These are phyloP conservation scores for Thalassophryne amazonica DNA, from an alignment of 2,797 vertebrate genomes.

Conservation along the genomic window DNA sequence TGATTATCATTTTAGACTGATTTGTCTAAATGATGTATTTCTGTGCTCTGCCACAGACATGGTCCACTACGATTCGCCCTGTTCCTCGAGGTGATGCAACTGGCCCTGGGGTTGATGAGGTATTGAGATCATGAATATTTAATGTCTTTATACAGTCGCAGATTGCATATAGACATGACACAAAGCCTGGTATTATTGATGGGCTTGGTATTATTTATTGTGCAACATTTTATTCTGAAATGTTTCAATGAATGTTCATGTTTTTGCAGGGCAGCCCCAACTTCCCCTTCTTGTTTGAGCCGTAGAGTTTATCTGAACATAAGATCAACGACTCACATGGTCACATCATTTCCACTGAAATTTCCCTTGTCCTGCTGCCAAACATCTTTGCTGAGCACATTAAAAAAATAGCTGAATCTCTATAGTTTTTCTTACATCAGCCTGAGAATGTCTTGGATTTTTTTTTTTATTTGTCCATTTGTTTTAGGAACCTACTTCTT, in stretches of 20 bases:
- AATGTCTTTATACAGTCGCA: not conserved
- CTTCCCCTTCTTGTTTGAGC: slow-evolving; percentile 77
- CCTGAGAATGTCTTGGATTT: slow-evolving; percentile 14
- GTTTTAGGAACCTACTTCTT: not conserved
- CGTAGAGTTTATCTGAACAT: slow-evolving; percentile 46
- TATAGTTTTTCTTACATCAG: slow-evolving; percentile 6
- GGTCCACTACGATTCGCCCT: slow-evolving; percentile 57
- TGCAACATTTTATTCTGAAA: not conserved
- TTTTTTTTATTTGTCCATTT: too few species aligned
- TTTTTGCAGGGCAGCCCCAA: slow-evolving; percentile 63
- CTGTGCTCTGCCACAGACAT: slow-evolving; percentile 43
- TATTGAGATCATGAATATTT: slow-evolving; percentile 18
- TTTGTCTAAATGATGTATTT: not conserved
- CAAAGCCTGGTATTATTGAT: not conserved
- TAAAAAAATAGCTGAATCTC: too few species aligned
- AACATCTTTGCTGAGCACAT: too few species aligned
- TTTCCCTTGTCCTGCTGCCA: too few species aligned
- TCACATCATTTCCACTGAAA: too few species aligned
- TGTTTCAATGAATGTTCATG: not conserved
- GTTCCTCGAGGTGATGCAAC: slow-evolving; percentile 71
- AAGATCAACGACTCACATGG: too few species aligned
- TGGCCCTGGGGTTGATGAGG: slow-evolving; percentile 70
- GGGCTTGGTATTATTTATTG: not conserved
- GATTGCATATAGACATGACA: not conserved
- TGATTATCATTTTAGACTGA: not conserved